phyloP scores from a whole-genome alignment of 2,113 vertebrate genomes.

The Malurus melanocephalus region DNA sequence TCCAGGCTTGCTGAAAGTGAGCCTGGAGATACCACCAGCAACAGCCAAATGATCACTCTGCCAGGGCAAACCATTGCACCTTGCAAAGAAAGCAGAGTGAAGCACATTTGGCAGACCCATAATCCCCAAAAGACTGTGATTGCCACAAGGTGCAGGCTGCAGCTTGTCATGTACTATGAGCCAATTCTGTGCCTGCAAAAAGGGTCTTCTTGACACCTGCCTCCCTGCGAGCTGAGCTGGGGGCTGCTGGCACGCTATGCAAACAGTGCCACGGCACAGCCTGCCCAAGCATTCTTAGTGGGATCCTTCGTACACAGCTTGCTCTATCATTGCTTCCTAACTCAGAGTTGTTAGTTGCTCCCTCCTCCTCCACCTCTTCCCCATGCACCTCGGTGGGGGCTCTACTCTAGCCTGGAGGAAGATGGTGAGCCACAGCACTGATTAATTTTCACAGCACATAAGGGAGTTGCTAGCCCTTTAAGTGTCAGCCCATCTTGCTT shows the following conservation, averaged over 20 bases:
- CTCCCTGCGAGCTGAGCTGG: not conserved
- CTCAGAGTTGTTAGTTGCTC: not conserved
- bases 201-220: not conserved
- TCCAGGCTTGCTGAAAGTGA: not conserved
- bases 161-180: not conserved
- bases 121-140: not conserved
- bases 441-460: slow-evolving; percentile 59
- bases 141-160: rapidly evolving
- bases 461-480: slow-evolving; percentile 75
- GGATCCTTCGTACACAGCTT: not conserved
- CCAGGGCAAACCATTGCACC: not conserved
- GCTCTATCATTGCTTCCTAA: not conserved
- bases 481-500: slow-evolving; percentile 71
- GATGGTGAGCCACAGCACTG: slow-evolving; percentile 20
- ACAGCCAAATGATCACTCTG: not conserved
- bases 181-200: not conserved
- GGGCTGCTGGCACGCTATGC: not conserved
- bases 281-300: not conserved
- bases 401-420: slow-evolving; percentile 35
- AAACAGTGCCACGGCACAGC: rapidly evolving
- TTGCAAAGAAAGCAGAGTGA: not conserved
- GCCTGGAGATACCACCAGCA: not conserved
- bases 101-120: not conserved
- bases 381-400: not conserved
- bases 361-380: not conserved